Percentiles rank a stretch among this genome's conserved stretches.
These are phyloP conservation scores for Theristicus caerulescens DNA, from an alignment of 2,113 vertebrate species.

Conservation along the genomic window DNA sequence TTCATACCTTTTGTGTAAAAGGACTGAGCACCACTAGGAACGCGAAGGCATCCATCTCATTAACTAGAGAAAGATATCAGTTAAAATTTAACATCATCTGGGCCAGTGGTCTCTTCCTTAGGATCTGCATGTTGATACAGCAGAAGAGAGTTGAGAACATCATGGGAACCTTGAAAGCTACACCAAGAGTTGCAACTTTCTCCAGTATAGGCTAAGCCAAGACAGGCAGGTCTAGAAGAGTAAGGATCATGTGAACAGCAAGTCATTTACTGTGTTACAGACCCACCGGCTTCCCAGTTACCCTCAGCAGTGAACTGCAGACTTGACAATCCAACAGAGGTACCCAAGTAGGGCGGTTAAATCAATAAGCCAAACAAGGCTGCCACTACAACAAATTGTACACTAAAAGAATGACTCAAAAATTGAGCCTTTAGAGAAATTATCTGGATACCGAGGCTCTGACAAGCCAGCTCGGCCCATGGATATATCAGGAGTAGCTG, in stretches of 20 bases:
- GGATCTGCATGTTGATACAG: rapidly evolving
- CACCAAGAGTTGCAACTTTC: neutral
- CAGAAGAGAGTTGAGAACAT: neutral
- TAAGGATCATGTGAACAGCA: neutral
- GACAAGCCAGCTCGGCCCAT: neutral
- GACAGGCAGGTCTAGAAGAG: neutral
- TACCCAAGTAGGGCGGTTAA: rapidly evolving
- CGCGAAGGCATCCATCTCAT: neutral
- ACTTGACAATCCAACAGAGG: neutral
- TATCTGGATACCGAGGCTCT: neutral
- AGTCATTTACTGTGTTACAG: neutral
- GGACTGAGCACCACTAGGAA: neutral
- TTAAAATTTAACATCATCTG: neutral
- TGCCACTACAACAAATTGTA: neutral
- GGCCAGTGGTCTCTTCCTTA: neutral
- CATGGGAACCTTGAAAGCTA: rapidly evolving
- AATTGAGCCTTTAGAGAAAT: neutral
- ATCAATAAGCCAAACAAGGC: neutral
- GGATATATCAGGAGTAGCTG: neutral
- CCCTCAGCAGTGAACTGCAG: neutral
- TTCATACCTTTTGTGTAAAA: neutral
- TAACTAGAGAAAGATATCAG: neutral
- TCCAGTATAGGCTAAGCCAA: neutral
- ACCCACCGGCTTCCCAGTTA: neutral
- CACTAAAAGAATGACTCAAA: neutral